Base-by-base conservation (phyloP, 2,888 invertebrate genomes). In the Chrysodeixis includens region DNA sequence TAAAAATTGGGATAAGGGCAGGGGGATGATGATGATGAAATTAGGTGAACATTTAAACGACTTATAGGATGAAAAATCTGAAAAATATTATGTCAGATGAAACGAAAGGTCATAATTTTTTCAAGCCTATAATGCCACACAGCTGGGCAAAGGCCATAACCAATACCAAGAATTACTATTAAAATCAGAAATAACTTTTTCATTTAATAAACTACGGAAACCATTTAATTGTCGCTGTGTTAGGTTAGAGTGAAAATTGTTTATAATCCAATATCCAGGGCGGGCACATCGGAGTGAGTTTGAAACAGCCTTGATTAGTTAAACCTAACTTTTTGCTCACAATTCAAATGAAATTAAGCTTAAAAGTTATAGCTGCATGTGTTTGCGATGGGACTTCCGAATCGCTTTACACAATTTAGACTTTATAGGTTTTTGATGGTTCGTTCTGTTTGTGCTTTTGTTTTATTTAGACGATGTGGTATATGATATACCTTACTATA, bases 251-350 rank as follows among this genome's bases (percentile, higher is more conserved):
- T 76, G 83, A 85, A 87, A 88, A 87, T 84, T 86, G 90, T 87
- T 85, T 85, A 86, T 90, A 91, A 92, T 92, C 91, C 89, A 90
- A 91, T 92, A 90, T 87, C 88, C 86, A 26, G 26, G 26, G 26
- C 26, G 26, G 6, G 26, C 76, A 86, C 81, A 68, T 60, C 67
- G 79, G 85, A 89, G 89, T 81, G 83, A 91, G 89, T 90, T 90
- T 81, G 76, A 69, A 78, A 75, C 68, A 82, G 66, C 74, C 85
- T 86, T 86, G 87, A 88, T 89, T 88, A 85, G 82, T 78, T 68
- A 75, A 77, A 74, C 76, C 63, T 66, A 87, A 86, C 83, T 83
- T 80, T 88, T 85, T 79, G 69, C 44, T 66, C 66, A 78, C 69
- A 63, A 79, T 72, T 66, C 61, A 78, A 80, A 76, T 79, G 52